Evolutionary conservation across 30 jellyfish, hydroid and myxozoan genomes (phyloP).

Genomic region (Hydra vulgaris): DNA sequence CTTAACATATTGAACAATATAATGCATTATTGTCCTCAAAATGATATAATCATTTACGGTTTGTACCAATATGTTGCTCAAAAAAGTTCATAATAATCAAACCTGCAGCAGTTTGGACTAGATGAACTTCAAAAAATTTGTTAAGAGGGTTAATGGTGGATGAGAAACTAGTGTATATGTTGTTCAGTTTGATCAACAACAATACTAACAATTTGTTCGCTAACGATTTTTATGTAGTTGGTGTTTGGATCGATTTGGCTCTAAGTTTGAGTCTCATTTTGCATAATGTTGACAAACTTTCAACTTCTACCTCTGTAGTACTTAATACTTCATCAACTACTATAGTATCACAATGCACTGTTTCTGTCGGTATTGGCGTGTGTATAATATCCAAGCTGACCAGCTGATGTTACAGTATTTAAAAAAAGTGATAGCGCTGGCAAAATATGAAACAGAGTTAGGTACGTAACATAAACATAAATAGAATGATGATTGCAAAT

Average conservation of each 20-base stretch:
- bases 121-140: no score
- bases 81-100: background rate
- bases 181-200: background rate
- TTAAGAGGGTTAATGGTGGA: background rate
- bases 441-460: no score
- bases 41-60: background rate
- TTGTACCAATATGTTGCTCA: background rate
- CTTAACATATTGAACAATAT: background rate
- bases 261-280: background rate
- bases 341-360: background rate
- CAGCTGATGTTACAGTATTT: no score
- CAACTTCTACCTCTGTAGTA: background rate
- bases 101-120: background rate
- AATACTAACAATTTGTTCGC: background rate
- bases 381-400: background rate
- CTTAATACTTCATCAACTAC: background rate
- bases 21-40: background rate
- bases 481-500: no score
- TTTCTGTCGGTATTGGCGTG: background rate
- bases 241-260: background rate
- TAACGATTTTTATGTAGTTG: background rate
- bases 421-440: no score
- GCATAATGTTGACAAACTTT: background rate
- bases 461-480: no score
- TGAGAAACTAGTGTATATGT: background rate